These are phyloP conservation scores for Thermophis baileyi DNA, from an alignment of 2,113 vertebrate genomes.

Conservation along the genomic window DNA sequence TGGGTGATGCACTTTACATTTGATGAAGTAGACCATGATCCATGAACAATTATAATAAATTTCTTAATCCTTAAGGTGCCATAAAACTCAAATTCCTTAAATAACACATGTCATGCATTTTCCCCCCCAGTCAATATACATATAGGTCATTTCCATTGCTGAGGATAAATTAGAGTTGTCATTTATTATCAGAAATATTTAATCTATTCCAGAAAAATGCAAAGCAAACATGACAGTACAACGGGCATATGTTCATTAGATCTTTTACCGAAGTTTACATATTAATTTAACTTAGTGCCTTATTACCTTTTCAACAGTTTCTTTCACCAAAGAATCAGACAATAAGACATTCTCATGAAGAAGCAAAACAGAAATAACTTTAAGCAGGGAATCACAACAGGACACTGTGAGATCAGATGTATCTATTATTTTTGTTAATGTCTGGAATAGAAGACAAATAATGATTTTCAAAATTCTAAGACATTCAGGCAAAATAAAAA, in stretches of 20 bases:
- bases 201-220: not conserved
- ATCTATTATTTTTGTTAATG: conserved; percentile 71
- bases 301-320: conserved; percentile 80
- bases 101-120: not conserved
- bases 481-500: not conserved
- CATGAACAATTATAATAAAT: not conserved
- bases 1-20: not conserved
- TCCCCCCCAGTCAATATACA: not conserved
- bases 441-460: conserved; percentile 65
- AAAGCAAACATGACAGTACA: not conserved
- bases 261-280: not conserved
- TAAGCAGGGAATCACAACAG: conserved; percentile 78
- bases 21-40: not conserved
- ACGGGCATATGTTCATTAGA: not conserved
- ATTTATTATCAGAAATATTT: not conserved
- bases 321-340: conserved; percentile 71
- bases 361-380: conserved; percentile 80
- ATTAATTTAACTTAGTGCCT: not conserved
- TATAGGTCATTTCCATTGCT: not conserved
- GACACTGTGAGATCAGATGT: conserved; percentile 66
- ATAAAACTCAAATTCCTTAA: not conserved
- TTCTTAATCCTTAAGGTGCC: not conserved
- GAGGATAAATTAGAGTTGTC: not conserved
- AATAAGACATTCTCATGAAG: conserved; percentile 79
- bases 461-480: not conserved